Evolutionary conservation across 2,888 invertebrate genomes (phyloP).

Genomic region (Cantharis rufa): DNA sequence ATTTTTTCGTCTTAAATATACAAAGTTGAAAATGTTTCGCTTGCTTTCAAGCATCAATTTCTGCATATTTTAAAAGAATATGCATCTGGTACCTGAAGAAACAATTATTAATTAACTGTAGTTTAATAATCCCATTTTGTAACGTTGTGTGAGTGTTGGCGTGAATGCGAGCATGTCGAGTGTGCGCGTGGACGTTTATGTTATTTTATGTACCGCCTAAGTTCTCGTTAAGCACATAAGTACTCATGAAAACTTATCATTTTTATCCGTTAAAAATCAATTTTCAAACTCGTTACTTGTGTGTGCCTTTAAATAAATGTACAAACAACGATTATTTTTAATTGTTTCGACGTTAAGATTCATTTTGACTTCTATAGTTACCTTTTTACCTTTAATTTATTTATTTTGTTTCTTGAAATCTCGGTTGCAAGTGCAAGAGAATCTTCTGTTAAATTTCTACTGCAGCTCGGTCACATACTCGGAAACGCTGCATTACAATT

Average conservation of each 20-base stretch:
- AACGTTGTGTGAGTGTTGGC: neutral
- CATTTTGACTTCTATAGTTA: slow-evolving; percentile 30
- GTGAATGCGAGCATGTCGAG: neutral
- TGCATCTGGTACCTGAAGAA: neutral
- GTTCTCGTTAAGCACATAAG: neutral
- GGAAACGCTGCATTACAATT: neutral
- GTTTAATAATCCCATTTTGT: neutral
- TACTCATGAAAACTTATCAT: neutral
- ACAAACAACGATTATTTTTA: slow-evolving; percentile 41
- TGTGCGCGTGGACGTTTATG: neutral
- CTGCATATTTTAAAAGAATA: neutral
- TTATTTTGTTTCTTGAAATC: slow-evolving; percentile 7
- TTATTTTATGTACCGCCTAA: neutral
- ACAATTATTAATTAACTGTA: neutral
- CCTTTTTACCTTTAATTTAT: slow-evolving; percentile 27
- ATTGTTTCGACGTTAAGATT: slow-evolving; percentile 28
- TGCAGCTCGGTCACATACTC: neutral
- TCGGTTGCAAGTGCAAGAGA: neutral
- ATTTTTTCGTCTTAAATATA: neutral
- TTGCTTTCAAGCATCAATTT: neutral
- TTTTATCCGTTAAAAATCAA: neutral
- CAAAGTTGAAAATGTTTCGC: neutral
- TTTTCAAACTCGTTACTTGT: slow-evolving; percentile 16
- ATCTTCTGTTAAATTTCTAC: neutral
- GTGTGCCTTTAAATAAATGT: slow-evolving; percentile 48